Base-by-base conservation (phyloP, 2,888 invertebrate genomes). In the Agapetus fuscipes region DNA sequence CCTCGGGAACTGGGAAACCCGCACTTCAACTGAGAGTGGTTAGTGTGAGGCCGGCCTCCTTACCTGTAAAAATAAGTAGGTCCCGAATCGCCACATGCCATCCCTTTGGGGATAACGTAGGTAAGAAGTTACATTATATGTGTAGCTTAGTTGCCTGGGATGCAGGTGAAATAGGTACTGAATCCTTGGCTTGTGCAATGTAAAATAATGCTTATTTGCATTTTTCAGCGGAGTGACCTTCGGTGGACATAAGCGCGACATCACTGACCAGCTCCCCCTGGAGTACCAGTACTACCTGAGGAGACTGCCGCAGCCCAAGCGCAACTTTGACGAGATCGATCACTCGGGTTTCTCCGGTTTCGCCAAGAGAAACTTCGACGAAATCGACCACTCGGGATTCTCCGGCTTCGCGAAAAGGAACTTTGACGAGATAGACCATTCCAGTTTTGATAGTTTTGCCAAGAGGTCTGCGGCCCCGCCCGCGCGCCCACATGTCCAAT, bases 321-420 rank as follows among this genome's bases (percentile, higher is more conserved):
- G 64, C 35, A 74, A 74, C 56, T 73, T 75, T 53, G 76, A 77
- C 50, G 76, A 76, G 57, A 76, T 77, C 45, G 76, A 76, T 57
- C 60, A 62, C 49, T 53, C 56, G 62, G 28, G 48, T 56, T n/a
- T n/a, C n/a, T n/a, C n/a, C n/a, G n/a, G n/a, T n/a, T n/a, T 62
- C 34, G 46, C 24, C 34, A 69, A 68, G 54, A 72, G 73, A 50
- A 78, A 77, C 58, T 75, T 78, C 52, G 78, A 78, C 52, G 78
- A 78, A 55, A 77, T 78, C 52, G 77, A 78, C 56, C 67, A 72
- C 11, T 66, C 71, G 3, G 71, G 74, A 6, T 77, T 76, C 61
- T 72, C 72, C 53, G 71, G 67, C 48, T 68, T 72, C 57, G 65
- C 68, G 49, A 74, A 72, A 51, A 43, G 34, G 53, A 71, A 74